Evolutionary conservation across 1,140 invertebrate species (phyloP).

Genomic region (Ladona fulva): DNA sequence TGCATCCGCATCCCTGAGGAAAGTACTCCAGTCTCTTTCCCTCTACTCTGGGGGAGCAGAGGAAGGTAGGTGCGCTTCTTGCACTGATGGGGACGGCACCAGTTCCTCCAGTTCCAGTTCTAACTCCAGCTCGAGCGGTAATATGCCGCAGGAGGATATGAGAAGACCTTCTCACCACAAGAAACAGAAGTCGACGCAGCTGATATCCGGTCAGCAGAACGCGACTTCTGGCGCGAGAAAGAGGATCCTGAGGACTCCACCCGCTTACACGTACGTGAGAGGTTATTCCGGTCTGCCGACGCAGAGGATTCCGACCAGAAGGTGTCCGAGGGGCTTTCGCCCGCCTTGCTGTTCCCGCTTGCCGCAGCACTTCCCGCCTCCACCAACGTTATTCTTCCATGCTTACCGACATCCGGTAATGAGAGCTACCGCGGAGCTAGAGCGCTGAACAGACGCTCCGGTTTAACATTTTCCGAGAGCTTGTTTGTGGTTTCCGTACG

Average conservation of each 20-base stretch:
- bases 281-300: constrained; percentile 69
- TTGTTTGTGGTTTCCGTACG: too few species aligned
- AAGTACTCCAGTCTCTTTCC: neutral
- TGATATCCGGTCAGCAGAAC: neutral
- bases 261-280: constrained; percentile 65
- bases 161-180: neutral
- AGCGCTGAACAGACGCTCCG: too few species aligned
- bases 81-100: neutral
- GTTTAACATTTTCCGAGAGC: too few species aligned
- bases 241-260: constrained; percentile 43
- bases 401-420: neutral
- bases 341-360: neutral
- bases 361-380: neutral
- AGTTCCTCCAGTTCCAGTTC: neutral
- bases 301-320: constrained; percentile 52
- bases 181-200: neutral
- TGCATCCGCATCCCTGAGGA: neutral
- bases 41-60: neutral
- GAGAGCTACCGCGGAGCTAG: neutral
- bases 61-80: neutral
- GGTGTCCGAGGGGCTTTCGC: neutral
- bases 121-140: neutral
- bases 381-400: neutral
- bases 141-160: neutral
- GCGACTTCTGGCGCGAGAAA: neutral